These are phyloP conservation scores for Troides oblongomaculatus DNA, from an alignment of 2,888 invertebrate genomes.

Conservation along the genomic window DNA sequence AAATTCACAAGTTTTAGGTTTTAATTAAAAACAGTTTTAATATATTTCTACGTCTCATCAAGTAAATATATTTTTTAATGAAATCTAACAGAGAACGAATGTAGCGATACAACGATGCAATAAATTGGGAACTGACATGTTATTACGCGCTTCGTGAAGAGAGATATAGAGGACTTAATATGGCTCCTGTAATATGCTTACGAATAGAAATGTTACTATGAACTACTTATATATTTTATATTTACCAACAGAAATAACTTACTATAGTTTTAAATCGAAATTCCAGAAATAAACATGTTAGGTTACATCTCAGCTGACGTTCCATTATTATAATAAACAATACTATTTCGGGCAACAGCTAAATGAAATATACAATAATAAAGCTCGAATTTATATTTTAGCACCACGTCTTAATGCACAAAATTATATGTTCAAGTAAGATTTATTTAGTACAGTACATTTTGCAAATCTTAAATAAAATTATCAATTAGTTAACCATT, in stretches of 20 bases:
- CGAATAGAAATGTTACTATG: not conserved
- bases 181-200: conserved; percentile 10
- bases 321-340: no score
- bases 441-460: not conserved
- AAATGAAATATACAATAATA: no score
- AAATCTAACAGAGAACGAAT: conserved; percentile 17
- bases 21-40: not conserved
- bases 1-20: not conserved
- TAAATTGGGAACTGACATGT: conserved; percentile 14
- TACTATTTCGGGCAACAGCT: no score
- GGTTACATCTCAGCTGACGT: no score
- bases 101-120: conserved; percentile 18
- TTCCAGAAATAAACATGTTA: no score
- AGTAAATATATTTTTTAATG: not conserved
- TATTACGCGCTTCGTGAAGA: not conserved
- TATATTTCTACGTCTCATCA: not conserved
- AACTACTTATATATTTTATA: not conserved
- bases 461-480: not conserved
- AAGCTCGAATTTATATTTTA: no score
- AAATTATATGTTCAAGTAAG: no score
- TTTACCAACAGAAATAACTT: not conserved
- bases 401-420: no score
- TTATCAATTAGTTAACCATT: not conserved
- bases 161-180: conserved; percentile 12
- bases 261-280: not conserved